These are phyloP conservation scores for Dipus sagitta DNA, from an alignment of 2,797 vertebrate genomes.

Conservation along the genomic window DNA sequence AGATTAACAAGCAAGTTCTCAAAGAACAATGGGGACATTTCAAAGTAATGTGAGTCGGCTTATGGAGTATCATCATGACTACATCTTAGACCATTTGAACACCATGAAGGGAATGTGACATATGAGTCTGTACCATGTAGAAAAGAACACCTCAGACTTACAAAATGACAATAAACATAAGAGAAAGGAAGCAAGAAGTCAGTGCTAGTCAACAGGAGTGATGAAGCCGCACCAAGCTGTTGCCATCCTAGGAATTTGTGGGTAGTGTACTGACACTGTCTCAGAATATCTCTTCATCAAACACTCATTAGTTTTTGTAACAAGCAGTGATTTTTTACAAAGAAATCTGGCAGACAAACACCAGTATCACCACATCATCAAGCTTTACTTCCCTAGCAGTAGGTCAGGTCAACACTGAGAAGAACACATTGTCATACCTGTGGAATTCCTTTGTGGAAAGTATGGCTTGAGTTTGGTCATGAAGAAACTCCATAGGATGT, in stretches of 20 bases:
- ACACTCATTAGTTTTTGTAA: constrained; percentile 3
- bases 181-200: background rate
- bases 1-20: background rate
- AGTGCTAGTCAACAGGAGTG: too few species aligned
- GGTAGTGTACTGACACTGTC: background rate
- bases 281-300: constrained; percentile 7
- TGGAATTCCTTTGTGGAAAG: background rate
- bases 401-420: background rate
- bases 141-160: background rate
- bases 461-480: background rate
- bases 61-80: background rate
- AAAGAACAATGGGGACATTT: background rate
- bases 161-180: background rate
- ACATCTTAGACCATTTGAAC: constrained; percentile 12
- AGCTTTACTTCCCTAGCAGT: background rate
- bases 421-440: background rate
- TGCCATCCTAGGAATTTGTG: background rate
- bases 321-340: too few species aligned
- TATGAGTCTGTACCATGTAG: background rate
- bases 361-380: background rate
- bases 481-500: constrained; percentile 19
- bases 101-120: background rate
- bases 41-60: background rate
- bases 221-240: background rate
- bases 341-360: background rate